Evolutionary conservation across 2,113 vertebrate genomes (phyloP).

Genomic region (Amazona vittata): DNA sequence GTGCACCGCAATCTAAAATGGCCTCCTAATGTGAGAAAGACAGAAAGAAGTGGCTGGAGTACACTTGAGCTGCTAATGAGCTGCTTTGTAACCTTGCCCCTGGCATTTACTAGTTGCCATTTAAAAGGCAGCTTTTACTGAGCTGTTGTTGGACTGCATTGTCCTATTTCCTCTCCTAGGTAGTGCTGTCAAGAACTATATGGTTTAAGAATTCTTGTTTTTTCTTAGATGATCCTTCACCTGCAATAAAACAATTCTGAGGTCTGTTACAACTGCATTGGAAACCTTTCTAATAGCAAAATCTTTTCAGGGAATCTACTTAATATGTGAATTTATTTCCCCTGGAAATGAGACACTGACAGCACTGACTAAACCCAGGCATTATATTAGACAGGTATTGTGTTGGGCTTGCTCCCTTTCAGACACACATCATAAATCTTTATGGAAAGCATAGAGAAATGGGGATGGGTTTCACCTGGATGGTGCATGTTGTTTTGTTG

Average conservation of each 20-base stretch:
- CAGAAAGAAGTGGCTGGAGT: constrained; percentile 13
- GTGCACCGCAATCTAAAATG: constrained; percentile 39
- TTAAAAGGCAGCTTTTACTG: constrained; percentile 1
- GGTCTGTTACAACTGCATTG: neutral
- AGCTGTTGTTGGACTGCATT: neutral
- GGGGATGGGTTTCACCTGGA: neutral
- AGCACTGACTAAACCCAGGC: neutral
- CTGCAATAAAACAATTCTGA: neutral
- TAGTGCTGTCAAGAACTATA: neutral
- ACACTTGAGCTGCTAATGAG: constrained; percentile 30
- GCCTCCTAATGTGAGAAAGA: constrained; percentile 44
- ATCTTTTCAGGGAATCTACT: neutral
- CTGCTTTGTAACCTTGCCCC: constrained; percentile 17
- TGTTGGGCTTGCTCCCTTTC: neutral
- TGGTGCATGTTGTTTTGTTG: neutral
- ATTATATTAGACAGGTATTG: neutral
- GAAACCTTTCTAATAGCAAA: neutral
- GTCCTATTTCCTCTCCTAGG: neutral
- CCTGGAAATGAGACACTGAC: neutral
- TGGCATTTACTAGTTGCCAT: constrained; percentile 30
- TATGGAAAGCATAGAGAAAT: neutral
- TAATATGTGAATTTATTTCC: neutral
- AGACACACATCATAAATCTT: neutral
- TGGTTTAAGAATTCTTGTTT: neutral
- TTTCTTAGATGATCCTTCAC: neutral